Base-by-base conservation (phyloP, 2,113 vertebrate genomes). In the Vidua chalybeata region DNA sequence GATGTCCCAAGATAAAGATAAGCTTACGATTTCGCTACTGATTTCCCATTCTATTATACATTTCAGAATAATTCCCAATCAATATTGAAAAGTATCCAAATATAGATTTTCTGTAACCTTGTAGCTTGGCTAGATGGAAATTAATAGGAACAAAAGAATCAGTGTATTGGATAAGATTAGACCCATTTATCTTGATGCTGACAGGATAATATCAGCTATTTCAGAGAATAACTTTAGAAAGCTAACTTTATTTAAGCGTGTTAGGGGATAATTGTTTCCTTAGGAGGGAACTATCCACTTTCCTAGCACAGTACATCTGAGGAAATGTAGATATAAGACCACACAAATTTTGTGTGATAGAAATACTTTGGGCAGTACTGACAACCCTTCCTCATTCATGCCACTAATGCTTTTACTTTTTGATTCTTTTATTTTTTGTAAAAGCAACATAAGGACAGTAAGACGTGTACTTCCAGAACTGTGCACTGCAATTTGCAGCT, bases 51-150 rank as follows among this genome's bases (percentile, higher is more conserved):
- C 39, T 3, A 1, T 87, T 95, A 35, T 24, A 82, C 15, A 10
- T 52, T 91, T 91, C 64, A 91, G 67, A 91, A 82, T 71, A 87
- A 91, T 75, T 87, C 56, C 39, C 74, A 89, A 94, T 91, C 73
- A 46, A 87, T 94, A 94, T 45, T 56, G 43, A 91, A 91, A 84
- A 69, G 52, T 31, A 91, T 74, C 66, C 79, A 61, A 79, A 92
- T 84, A 92, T 39, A 84, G 80, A 91, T 94, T 94, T 92, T 61
- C 77, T 4, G 1, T 89, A 81, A 63, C 37, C 35, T 63, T 59
- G 63, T 55, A 86, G 30, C 59, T 41, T 69, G 61, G 7, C 27
- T 90, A 68, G 84, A 68, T 72, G 77, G 37, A 82, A 93, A 94
- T 63, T 64, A 94, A 79, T 87, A 87, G 62, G 49, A 87, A 79